These are phyloP conservation scores for Ictalurus punctatus DNA, from an alignment of 2,113 vertebrate genomes.

Conservation along the genomic window DNA sequence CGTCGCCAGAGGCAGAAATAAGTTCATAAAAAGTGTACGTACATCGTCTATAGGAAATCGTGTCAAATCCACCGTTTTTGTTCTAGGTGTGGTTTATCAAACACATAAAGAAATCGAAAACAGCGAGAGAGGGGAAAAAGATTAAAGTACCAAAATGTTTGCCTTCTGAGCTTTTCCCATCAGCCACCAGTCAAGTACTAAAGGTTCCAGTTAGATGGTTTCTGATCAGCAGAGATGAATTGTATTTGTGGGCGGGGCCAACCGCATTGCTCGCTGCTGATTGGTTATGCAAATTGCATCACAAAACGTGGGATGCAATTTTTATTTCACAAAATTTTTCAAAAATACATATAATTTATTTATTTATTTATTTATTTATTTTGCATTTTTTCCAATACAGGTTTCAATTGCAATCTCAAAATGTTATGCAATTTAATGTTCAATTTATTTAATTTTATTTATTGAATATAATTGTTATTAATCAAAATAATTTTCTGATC, in stretches of 20 bases:
- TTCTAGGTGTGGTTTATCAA: background rate
- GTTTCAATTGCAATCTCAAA: background rate
- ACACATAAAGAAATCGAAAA: background rate
- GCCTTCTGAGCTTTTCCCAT: background rate
- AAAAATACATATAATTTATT: background rate
- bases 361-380: no score
- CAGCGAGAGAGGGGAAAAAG: background rate
- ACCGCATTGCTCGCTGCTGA: background rate
- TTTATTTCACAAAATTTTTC: background rate
- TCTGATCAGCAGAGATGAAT: background rate
- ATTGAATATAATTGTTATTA: background rate
- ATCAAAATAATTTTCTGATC: background rate
- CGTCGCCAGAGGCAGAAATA: slow-evolving; percentile 12
- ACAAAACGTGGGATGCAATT: background rate
- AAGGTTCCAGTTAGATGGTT: background rate
- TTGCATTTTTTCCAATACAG: background rate
- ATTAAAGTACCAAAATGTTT: background rate
- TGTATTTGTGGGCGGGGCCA: background rate
- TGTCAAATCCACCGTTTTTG: background rate
- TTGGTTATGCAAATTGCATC: background rate
- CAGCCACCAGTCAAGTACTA: background rate
- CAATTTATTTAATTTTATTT: no score
- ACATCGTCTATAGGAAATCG: background rate
- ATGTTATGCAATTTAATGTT: background rate
- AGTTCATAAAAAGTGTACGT: slow-evolving; percentile 8